Conservation (phyloP, 1,140 invertebrate species). For the Contarinia nasturtii region DNA sequence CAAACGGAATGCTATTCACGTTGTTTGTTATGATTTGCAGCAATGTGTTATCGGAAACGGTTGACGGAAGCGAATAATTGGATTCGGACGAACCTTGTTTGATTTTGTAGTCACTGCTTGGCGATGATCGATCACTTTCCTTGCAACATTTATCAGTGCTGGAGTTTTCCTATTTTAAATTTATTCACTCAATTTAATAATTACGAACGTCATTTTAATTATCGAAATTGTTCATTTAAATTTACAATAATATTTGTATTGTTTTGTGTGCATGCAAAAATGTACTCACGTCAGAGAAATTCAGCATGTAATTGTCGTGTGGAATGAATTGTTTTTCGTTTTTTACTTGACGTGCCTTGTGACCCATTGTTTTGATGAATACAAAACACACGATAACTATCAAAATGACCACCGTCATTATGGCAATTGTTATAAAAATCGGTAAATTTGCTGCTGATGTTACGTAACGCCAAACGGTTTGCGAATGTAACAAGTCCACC, state of each 20-base stretch:
- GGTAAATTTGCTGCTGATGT: no score
- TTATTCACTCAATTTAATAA: background rate
- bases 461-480: no score
- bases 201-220: background rate
- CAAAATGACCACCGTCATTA: no score
- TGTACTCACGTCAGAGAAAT: background rate
- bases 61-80: constrained; percentile 1
- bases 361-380: no score
- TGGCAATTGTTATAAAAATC: no score
- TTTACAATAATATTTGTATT: background rate
- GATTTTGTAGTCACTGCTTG: constrained; percentile 48
- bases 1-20: no score
- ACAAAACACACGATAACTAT: no score
- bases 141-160: constrained; percentile 36
- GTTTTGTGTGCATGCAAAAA: background rate
- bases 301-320: background rate
- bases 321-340: no score
- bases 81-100: constrained; percentile 36
- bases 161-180: background rate
- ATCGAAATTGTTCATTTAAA: background rate
- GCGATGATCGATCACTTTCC: constrained; percentile 43
- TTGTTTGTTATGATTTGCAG: no score
- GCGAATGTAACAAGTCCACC: constrained; percentile 56
- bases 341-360: no score
- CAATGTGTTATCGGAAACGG: background rate